Evolutionary conservation across 2,113 vertebrate species (phyloP).

Genomic region (Anarrhichthys ocellatus): DNA sequence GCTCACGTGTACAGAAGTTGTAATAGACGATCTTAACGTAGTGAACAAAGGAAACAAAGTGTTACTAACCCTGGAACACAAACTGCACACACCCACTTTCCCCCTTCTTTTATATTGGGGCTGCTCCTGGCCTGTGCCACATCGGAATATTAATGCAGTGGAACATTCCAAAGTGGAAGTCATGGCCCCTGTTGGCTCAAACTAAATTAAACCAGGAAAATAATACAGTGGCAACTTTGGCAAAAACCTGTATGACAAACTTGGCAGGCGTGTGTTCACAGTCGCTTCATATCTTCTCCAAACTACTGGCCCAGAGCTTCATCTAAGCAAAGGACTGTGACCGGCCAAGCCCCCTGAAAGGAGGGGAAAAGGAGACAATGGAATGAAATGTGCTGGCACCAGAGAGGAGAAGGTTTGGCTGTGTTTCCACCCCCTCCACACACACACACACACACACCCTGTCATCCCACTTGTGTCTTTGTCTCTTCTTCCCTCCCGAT

Average conservation of each 20-base stretch:
- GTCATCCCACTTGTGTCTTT: constrained; percentile 49
- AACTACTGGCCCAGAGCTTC: constrained; percentile 70
- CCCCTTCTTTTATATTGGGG: constrained; percentile 8
- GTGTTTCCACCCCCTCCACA: constrained; percentile 39
- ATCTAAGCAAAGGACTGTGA: constrained; percentile 66
- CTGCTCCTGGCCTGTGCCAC: constrained; percentile 24
- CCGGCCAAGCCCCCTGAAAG: constrained; percentile 56
- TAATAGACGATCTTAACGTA: constrained; percentile 2
- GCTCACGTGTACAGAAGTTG: constrained; percentile 11
- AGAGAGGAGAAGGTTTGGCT: constrained; percentile 62
- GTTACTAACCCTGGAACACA: neutral
- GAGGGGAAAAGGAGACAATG: constrained; percentile 54
- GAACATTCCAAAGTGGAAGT: constrained; percentile 47
- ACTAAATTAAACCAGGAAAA: constrained; percentile 57
- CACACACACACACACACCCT: neutral
- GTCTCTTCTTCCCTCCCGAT: constrained; percentile 21
- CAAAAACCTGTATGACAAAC: constrained; percentile 42
- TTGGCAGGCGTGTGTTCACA: constrained; percentile 47
- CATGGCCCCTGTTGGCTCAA: constrained; percentile 53
- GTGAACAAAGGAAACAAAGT: constrained; percentile 18
- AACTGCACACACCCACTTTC: neutral
- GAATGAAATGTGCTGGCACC: constrained; percentile 75
- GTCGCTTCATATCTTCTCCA: constrained; percentile 66
- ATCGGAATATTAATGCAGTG: constrained; percentile 25
- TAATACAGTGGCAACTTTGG: constrained; percentile 63